Percentiles rank a stretch among this genome's conserved stretches.
phyloP scores from a whole-genome alignment of 2,888 invertebrate species.

The Spialia ferax region DNA sequence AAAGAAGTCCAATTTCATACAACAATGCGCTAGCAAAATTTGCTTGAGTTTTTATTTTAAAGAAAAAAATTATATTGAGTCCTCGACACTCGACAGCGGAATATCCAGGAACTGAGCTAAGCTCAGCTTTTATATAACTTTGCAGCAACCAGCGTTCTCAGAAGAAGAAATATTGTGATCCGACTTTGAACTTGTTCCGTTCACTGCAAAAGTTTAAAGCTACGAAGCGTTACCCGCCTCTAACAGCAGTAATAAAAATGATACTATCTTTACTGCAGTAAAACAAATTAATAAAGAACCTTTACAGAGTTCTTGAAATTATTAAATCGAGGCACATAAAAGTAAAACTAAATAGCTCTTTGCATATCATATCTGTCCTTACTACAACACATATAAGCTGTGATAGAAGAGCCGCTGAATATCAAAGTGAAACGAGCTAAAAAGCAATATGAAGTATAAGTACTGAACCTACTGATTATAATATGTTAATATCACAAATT shows the following conservation, averaged over 20 bases:
- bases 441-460: too few species aligned
- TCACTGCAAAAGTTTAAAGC: conserved; percentile 29
- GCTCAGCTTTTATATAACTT: conserved; percentile 6
- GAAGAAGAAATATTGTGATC: conserved; percentile 34
- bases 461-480: too few species aligned
- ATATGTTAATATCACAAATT: too few species aligned
- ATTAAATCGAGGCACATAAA: too few species aligned
- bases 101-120: neutral
- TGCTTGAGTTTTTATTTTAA: neutral
- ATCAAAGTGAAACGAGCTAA: too few species aligned
- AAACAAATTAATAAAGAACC: neutral
- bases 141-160: conserved; percentile 8
- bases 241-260: neutral
- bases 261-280: neutral
- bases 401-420: too few species aligned
- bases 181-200: conserved; percentile 31
- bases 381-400: too few species aligned
- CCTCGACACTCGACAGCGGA: neutral
- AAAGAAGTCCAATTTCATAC: neutral
- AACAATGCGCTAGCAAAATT: neutral
- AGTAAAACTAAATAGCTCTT: too few species aligned
- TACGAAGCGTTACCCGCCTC: conserved; percentile 6
- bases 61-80: neutral
- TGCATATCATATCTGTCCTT: too few species aligned
- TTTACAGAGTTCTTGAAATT: neutral